Percentiles rank a stretch among this genome's conserved stretches.
phyloP scores from a whole-genome alignment of 2,888 invertebrate genomes.

The Mythimna vitellina region DNA sequence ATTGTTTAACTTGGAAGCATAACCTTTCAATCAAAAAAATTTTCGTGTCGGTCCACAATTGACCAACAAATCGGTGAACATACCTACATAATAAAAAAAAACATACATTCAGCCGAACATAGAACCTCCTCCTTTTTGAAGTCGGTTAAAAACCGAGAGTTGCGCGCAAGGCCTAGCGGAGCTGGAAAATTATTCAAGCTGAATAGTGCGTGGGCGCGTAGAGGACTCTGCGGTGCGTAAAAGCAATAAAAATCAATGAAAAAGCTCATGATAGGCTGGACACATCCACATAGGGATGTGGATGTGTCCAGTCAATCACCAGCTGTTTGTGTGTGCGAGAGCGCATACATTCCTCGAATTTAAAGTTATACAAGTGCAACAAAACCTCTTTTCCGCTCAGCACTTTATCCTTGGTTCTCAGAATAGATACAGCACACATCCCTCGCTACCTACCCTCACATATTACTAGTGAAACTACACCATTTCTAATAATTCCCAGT shows the following conservation, averaged over 20 bases:
- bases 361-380: neutral
- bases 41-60: too few relatives aligned
- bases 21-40: too few relatives aligned
- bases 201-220: too few relatives aligned
- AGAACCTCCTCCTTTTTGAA: too few relatives aligned
- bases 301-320: too few relatives aligned
- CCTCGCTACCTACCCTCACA: neutral
- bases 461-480: neutral
- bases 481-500: neutral
- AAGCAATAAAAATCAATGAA: neutral
- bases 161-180: neutral
- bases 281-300: neutral
- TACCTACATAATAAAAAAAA: too few relatives aligned
- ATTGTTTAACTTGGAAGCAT: too few relatives aligned
- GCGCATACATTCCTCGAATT: neutral
- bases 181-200: neutral
- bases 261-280: neutral
- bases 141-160: neutral
- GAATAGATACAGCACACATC: too few relatives aligned
- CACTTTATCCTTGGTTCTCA: too few relatives aligned
- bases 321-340: too few relatives aligned
- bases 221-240: neutral
- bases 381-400: neutral
- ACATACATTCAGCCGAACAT: too few relatives aligned
- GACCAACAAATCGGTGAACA: too few relatives aligned